Evolutionary conservation across 2,113 vertebrate genomes (phyloP), one percentile per base, ranked within the genome.

Genomic region (Crotalus viridis): DNA sequence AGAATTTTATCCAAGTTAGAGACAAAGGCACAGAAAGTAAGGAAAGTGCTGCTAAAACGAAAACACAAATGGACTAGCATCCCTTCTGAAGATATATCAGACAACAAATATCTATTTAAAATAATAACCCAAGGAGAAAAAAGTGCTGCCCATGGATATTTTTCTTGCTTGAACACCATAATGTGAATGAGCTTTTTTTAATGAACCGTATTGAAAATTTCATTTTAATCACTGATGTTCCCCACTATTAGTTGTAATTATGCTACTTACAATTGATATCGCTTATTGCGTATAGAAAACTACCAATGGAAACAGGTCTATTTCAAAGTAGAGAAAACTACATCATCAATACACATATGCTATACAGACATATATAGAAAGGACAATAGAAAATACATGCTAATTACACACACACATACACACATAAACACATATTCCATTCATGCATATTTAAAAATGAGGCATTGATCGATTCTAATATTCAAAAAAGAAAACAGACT

Each of bases 1-100:
- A 55, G 92, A n/a, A 93, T 93, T 81, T 93, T 91, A 90, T 85
- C 93, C 92, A 94, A 39, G 90, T 15, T 19, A 85, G 46, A 55
- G 39, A 33, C n/a, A 9, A 89, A n/a, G 64, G 39, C 0, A 12
- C 43, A 87, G 3, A 57, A 48, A 13, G 69, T 10, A 57, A 51
- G 15, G 26, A 93, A 85, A 6, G 12, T n/a, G 33, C 59, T 39
- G 19, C 55, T 57, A 13, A 57, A 89, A 26, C 26, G 54, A 87
- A 87, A 87, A 88, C 9, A 46, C 48, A 87, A 93, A 39, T 17
- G 13, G 33, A 7, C 19, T 61, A 64, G 46, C 15, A n/a, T 92
- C 46, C 26, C 55, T 86, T 59, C 33, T 56, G 90, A 88, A 51
- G 85, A 91, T 89, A 39, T 43, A 86, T 64, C n/a, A 74, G 51